phyloP scores from a whole-genome alignment of 2,888 invertebrate species.

The Sarcophaga rosellei region DNA sequence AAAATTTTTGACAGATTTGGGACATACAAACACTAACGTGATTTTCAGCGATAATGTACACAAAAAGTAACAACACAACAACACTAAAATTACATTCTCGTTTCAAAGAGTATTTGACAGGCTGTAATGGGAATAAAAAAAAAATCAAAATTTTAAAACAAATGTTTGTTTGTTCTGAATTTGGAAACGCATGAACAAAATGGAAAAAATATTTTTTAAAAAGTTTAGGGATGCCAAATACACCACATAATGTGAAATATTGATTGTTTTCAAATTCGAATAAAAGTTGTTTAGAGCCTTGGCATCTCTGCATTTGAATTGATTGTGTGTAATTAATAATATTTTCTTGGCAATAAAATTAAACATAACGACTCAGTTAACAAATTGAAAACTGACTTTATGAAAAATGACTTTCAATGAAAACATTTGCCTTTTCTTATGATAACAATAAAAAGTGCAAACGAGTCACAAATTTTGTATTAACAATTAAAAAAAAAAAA shows the following conservation, averaged over 20 bases:
- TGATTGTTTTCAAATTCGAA: not conserved
- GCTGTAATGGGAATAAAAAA: constrained; percentile 25
- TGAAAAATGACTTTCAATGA: constrained; percentile 42
- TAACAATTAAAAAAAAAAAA: constrained; percentile 21
- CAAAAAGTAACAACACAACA: not conserved
- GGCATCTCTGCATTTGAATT: constrained; percentile 23
- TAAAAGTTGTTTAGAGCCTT: not conserved
- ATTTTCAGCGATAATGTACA: constrained; percentile 18
- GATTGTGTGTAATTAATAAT: constrained; percentile 36
- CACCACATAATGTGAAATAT: not conserved
- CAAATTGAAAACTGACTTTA: constrained; percentile 28
- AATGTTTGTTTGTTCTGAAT: constrained; percentile 33
- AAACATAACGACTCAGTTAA: constrained; percentile 16
- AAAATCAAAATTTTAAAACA: constrained; percentile 30
- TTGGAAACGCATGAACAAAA: constrained; percentile 9
- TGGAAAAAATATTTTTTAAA: not conserved
- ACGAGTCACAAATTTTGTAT: not conserved
- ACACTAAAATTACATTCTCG: constrained; percentile 27
- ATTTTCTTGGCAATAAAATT: not conserved
- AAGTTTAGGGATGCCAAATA: constrained; percentile 18
- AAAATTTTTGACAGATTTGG: constrained; percentile 57
- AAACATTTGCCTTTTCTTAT: constrained; percentile 17
- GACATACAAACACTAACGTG: constrained; percentile 41
- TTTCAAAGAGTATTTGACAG: constrained; percentile 28
- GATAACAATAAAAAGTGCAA: not conserved